A percentile compares a stretch with the other conserved stretches of the same genome.
phyloP scores from a whole-genome alignment of 1,140 invertebrate genomes.

The Heliothis virescens region DNA sequence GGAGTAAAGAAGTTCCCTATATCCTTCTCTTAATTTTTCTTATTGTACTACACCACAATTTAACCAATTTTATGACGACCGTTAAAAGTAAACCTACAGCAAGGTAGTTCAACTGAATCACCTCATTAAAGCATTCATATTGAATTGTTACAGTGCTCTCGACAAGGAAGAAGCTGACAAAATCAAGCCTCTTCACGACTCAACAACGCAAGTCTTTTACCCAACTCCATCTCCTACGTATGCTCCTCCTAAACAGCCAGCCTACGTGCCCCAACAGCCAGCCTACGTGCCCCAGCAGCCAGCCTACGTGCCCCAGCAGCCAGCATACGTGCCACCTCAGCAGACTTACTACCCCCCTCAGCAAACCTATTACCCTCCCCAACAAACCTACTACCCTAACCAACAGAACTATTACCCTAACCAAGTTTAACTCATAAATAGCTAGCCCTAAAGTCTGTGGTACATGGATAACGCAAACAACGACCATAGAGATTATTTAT shows the following conservation, averaged over 20 bases:
- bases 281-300: background rate
- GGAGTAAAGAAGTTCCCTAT: too few relatives aligned
- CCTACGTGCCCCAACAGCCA: constrained; percentile 20
- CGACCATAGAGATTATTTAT: constrained; percentile 34
- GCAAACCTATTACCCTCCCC: constrained; percentile 40
- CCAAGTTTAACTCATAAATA: constrained; percentile 37
- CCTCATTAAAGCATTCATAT: background rate
- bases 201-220: constrained; percentile 61
- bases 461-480: constrained; percentile 23
- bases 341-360: constrained; percentile 18
- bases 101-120: too few relatives aligned
- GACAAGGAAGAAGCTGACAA: constrained; percentile 77
- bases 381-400: constrained; percentile 60
- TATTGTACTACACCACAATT: too few relatives aligned
- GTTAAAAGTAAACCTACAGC: too few relatives aligned
- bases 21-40: too few relatives aligned
- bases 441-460: background rate
- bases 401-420: constrained; percentile 51
- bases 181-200: constrained; percentile 71
- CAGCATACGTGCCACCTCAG: constrained; percentile 30
- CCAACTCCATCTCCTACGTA: constrained; percentile 54
- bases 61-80: too few relatives aligned
- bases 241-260: constrained; percentile 14
- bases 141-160: constrained; percentile 67
- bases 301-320: constrained; percentile 31